These are phyloP conservation scores for Zophobas atratus DNA, from an alignment of 1,140 invertebrate genomes.

Conservation along the genomic window DNA sequence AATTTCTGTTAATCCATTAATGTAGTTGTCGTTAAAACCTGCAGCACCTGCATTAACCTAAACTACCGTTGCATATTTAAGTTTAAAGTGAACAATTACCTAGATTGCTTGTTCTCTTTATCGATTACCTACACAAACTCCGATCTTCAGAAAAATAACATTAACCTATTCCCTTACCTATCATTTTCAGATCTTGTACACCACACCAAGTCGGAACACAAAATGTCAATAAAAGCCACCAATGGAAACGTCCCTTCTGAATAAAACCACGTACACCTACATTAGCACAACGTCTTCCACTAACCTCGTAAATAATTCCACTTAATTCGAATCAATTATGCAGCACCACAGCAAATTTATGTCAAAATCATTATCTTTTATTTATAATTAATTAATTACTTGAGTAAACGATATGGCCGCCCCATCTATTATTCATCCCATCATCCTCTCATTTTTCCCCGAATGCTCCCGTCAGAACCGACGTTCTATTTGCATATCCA, in stretches of 20 bases:
- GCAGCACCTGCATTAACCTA: too few relatives aligned
- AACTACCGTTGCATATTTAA: too few relatives aligned
- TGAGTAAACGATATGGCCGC: not conserved
- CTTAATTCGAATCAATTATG: slow-evolving; percentile 13
- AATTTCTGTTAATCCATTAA: too few relatives aligned
- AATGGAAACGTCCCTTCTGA: not conserved
- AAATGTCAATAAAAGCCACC: slow-evolving; percentile 11
- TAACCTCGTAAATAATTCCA: not conserved
- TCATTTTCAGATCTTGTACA: not conserved
- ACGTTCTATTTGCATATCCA: too few relatives aligned
- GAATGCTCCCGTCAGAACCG: too few relatives aligned
- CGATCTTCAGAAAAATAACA: not conserved
- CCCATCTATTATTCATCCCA: too few relatives aligned
- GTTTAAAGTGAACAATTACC: too few relatives aligned
- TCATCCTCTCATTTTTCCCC: too few relatives aligned
- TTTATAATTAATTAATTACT: not conserved
- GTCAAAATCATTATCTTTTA: not conserved
- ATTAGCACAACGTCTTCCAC: slow-evolving; percentile 7
- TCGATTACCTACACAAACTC: too few relatives aligned
- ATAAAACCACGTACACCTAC: not conserved
- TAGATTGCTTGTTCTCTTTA: too few relatives aligned
- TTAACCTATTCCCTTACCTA: not conserved
- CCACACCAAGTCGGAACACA: not conserved
- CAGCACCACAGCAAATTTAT: not conserved
- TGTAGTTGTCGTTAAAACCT: too few relatives aligned